Evolutionary conservation across 1,140 invertebrate species (phyloP).

Genomic region (Dermatophagoides farinae): DNA sequence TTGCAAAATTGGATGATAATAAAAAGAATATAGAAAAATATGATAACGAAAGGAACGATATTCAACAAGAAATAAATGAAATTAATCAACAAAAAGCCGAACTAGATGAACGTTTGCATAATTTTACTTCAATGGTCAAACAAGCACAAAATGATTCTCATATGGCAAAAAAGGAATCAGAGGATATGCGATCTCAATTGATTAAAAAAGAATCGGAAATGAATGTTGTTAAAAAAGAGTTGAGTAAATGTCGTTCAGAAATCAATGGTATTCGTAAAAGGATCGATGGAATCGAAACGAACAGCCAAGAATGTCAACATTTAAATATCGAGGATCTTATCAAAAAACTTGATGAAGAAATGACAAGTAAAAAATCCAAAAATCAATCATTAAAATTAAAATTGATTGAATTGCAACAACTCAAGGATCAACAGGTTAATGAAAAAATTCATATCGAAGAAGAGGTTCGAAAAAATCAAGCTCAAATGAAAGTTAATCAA

Average conservation of each 20-base stretch:
- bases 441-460: too few relatives aligned
- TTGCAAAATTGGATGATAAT: neutral
- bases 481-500: neutral
- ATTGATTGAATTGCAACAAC: conserved; percentile 14
- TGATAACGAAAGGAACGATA: neutral
- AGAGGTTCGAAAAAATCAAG: neutral
- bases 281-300: neutral
- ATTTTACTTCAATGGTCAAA: neutral
- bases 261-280: conserved; percentile 8
- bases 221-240: conserved; percentile 13
- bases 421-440: too few relatives aligned
- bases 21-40: neutral
- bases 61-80: neutral
- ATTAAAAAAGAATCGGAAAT: conserved; percentile 3
- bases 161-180: neutral
- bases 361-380: neutral
- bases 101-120: neutral
- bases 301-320: neutral
- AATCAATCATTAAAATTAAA: conserved; percentile 12
- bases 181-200: conserved; percentile 10
- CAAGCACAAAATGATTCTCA: neutral
- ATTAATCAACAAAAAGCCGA: neutral
- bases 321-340: neutral
- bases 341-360: neutral
- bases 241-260: neutral